phyloP scores from a whole-genome alignment of 2,113 vertebrate genomes.

The Chrysemys picta region DNA sequence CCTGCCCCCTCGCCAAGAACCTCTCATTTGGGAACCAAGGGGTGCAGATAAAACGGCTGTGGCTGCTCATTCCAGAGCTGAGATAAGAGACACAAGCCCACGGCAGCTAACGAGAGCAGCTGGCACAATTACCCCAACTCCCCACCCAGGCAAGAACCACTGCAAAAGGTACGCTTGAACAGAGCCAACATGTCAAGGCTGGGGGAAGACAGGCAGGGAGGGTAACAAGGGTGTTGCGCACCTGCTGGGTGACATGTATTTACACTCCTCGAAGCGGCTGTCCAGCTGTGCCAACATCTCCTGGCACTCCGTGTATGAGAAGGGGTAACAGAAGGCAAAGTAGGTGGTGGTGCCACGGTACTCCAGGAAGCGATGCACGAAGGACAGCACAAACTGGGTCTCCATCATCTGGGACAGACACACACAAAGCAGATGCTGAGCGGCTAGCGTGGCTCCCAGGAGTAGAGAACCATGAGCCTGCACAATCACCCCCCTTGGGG shows the following conservation, averaged over 20 bases:
- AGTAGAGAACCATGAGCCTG: fast-evolving
- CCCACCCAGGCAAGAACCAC: background rate
- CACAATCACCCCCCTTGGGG: background rate
- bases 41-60: fast-evolving
- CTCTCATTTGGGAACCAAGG: background rate
- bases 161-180: fast-evolving
- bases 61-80: background rate
- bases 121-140: background rate
- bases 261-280: constrained; percentile 82
- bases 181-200: background rate
- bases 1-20: background rate
- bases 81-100: too few species aligned
- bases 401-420: constrained; percentile 85
- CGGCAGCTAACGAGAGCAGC: fast-evolving
- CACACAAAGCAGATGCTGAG: background rate
- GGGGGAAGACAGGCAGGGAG: background rate
- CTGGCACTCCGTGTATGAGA: constrained; percentile 95
- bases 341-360: constrained; percentile 90
- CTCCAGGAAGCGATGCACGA: constrained; percentile 92
- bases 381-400: constrained; percentile 93
- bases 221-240: constrained; percentile 37
- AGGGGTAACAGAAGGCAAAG: constrained; percentile 98
- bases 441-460: fast-evolving
- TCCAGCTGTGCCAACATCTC: constrained; percentile 92
- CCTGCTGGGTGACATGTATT: constrained; percentile 85